A percentile compares a stretch with the other conserved stretches of the same genome.
These are phyloP conservation scores for Phylloscopus collybita DNA, from an alignment of 2,797 vertebrate genomes.

Conservation along the genomic window DNA sequence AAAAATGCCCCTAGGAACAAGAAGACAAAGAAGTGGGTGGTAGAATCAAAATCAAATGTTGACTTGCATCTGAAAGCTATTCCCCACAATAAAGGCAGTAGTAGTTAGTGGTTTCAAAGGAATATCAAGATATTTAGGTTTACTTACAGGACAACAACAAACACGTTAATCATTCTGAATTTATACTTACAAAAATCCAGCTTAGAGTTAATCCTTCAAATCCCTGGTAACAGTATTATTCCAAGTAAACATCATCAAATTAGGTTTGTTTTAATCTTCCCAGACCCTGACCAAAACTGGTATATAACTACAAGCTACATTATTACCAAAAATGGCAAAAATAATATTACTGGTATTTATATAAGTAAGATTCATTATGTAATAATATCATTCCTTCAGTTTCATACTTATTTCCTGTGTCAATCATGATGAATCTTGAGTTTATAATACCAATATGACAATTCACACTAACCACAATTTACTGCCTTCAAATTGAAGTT, in stretches of 20 bases:
- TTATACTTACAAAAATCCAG: background rate
- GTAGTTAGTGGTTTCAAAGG: background rate
- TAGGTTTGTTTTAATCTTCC: slow-evolving; percentile 5
- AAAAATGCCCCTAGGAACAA: background rate
- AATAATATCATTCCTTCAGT: background rate
- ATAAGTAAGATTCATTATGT: background rate
- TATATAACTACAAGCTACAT: background rate
- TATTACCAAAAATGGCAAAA: background rate
- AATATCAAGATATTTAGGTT: background rate
- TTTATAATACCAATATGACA: background rate
- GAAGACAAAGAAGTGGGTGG: background rate
- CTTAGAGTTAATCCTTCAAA: background rate
- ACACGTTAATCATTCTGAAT: background rate
- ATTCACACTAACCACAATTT: background rate
- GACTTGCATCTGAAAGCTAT: background rate
- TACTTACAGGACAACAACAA: background rate
- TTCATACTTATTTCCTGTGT: background rate
- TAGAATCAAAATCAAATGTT: background rate
- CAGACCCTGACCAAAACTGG: background rate
- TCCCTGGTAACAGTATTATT: background rate
- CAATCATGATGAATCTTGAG: background rate
- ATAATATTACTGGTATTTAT: background rate
- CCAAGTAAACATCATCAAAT: background rate
- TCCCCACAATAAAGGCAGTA: background rate
- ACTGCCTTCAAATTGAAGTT: background rate